Base-by-base conservation (phyloP, 2,797 vertebrate species). In the Danio albolineatus region DNA sequence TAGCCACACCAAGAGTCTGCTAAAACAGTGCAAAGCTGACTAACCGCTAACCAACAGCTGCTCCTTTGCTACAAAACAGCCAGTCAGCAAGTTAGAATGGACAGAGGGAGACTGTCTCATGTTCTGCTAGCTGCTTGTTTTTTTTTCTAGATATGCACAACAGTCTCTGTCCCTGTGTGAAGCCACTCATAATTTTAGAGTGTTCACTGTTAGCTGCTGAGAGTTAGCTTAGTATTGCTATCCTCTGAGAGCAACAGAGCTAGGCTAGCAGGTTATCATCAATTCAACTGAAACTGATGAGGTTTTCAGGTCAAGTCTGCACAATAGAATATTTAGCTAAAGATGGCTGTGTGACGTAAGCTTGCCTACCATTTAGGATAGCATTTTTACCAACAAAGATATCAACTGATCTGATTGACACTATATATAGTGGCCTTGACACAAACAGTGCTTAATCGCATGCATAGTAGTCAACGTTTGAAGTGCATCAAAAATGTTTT, bases 1-100 rank as follows among this genome's bases (percentile, higher is more conserved):
- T 41, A 28, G 46, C 46, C 76, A 51, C 76, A 44, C 66, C 56
- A 78, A 78, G 17, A 71, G 44, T 71, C 66, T 61, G 57, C 53
- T 36, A 17, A 71, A 78, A 65, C 0, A 44, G 61, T 44, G 38
- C 17, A 36, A 76, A 17, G 44, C 75, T 49, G 17, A 46, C 51
- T 57, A 77, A 77, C 75, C 75, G 4, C 75, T 69, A 48, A 28
- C 41, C 41, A 67, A 48, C 64, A 77, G 53, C 75, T 78, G 57
- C 36, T 62, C n/a, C 51, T 64, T 10, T 54, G 56, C 19, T 61
- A 43, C 43, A 78, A 38, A 79, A 8, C 69, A 51, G 12, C 19
- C 56, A 51, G 66, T 60, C 46, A 73, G 62, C 70, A 75, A 54
- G 14, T 75, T 48, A 70, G 38, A 57, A 28, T 10, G 48, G 48